Evolutionary conservation across 2,888 invertebrate species (phyloP).

Genomic region (Tetropium fuscum): DNA sequence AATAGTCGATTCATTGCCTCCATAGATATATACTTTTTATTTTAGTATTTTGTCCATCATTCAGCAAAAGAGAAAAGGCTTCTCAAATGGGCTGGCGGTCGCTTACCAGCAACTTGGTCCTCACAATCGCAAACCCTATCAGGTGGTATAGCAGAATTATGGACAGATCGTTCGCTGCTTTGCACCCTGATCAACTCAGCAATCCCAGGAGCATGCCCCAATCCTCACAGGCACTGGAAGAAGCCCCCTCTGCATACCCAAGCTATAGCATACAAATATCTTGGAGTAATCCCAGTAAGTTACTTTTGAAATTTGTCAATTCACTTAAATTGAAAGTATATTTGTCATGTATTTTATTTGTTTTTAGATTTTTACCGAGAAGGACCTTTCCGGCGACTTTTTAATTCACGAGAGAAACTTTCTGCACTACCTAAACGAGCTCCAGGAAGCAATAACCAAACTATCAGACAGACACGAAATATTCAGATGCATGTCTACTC

Average conservation of each 20-base stretch:
- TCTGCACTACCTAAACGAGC: slow-evolving; percentile 68
- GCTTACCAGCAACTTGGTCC: slow-evolving; percentile 56
- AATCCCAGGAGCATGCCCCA: slow-evolving; percentile 73
- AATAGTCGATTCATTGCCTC: too few relatives aligned
- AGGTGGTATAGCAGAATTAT: slow-evolving; percentile 68
- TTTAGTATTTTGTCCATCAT: slow-evolving; percentile 60
- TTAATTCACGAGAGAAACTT: slow-evolving; percentile 70
- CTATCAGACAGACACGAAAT: slow-evolving; percentile 42
- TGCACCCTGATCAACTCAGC: slow-evolving; percentile 72
- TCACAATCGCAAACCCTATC: slow-evolving; percentile 55
- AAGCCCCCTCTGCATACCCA: slow-evolving; percentile 71
- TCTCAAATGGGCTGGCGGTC: slow-evolving; percentile 57
- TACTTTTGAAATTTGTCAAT: slow-evolving; percentile 1
- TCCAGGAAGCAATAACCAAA: slow-evolving; percentile 62
- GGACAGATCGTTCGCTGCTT: slow-evolving; percentile 72
- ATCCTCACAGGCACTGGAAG: slow-evolving; percentile 65
- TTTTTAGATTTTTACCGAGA: slow-evolving; percentile 71
- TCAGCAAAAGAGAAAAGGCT: slow-evolving; percentile 59
- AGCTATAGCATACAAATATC: slow-evolving; percentile 71
- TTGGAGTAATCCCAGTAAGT: slow-evolving; percentile 70
- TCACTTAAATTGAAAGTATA: background rate
- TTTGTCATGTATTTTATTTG: background rate
- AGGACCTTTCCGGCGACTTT: slow-evolving; percentile 68
- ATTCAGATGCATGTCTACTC: slow-evolving; percentile 57
- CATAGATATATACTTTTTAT: too few relatives aligned